Base-by-base conservation (phyloP, 1,140 invertebrate species). In the Ceratosolen solmsi region DNA sequence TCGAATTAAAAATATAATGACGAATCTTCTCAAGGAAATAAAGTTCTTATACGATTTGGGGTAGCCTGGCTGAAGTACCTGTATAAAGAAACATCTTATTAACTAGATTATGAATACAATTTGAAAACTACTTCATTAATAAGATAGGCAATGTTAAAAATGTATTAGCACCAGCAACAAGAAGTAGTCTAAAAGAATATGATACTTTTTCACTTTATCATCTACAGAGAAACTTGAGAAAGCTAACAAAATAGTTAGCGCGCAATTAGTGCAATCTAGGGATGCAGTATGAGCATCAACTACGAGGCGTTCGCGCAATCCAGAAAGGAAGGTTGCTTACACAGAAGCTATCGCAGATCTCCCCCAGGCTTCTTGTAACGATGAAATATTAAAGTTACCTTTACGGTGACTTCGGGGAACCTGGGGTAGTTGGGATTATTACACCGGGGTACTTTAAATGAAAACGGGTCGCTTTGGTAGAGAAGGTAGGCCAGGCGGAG, bases 241-340 rank as follows among this genome's bases (percentile, higher is more conserved):
- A 25, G 7, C 25, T 76, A 49, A 71, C 75, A 74, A 85, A 84
- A 85, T 79, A 80, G 60, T 80, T 83, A 85, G 76, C 79, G 78
- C 33, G 25, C 72, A 83, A 85, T 85, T 82, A 85, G 72, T 30
- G 20, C 73, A 33, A 58, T 41, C 60, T 25, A 20, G 70, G 36
- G 20, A 38, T 22, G n/a, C n/a, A 36, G 27, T 5, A 56, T 2
- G 9, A 49, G 15, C 15, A 30, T n/a, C 15, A 51, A 20, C n/a
- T 27, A 36, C 8, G 56, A 25, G 49, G 63, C 56, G 36, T 49
- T 56, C 27, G 58, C 58, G 25, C 58, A 63, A 77, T 77, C 74
- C 36, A 20, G 49, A 63, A 76, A 17, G 73, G 56, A 76, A 17
- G 73, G 56, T 15, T 54, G 27, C 46, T 51, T 73, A 73, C 27